Evolutionary conservation across 2,797 vertebrate genomes (phyloP).

Genomic region (Synanceia verrucosa): DNA sequence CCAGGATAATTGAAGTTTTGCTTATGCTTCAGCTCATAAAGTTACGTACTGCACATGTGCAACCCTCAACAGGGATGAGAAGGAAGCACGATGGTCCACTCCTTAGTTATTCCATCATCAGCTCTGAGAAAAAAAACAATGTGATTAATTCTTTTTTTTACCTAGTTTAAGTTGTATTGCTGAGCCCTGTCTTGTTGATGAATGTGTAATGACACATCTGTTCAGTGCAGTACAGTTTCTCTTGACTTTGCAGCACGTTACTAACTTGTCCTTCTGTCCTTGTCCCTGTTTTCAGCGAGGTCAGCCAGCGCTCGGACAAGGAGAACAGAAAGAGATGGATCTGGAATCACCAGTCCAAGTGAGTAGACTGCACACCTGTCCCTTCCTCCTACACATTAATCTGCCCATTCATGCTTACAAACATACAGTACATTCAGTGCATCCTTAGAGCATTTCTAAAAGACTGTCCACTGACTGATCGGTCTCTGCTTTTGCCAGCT

Average conservation of each 20-base stretch:
- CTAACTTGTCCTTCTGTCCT: slow-evolving; percentile 6
- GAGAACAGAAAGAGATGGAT: slow-evolving; percentile 68
- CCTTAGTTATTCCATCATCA: too few relatives aligned
- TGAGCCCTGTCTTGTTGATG: background rate
- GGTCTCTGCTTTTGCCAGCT: background rate
- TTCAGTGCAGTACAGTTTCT: background rate
- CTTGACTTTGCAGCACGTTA: background rate
- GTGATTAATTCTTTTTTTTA: too few relatives aligned
- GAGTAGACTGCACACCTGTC: slow-evolving; percentile 40
- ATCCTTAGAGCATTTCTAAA: background rate
- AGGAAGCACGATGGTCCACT: too few relatives aligned
- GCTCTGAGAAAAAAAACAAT: too few relatives aligned
- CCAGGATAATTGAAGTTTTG: too few relatives aligned
- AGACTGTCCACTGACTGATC: background rate
- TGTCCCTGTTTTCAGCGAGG: slow-evolving; percentile 58
- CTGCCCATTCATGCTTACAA: background rate
- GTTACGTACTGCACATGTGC: too few relatives aligned
- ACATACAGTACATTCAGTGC: background rate
- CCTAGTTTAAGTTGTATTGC: too few relatives aligned
- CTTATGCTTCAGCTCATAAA: too few relatives aligned
- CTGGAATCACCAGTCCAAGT: slow-evolving; percentile 74
- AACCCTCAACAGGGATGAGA: too few relatives aligned
- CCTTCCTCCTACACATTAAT: background rate
- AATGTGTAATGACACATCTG: background rate
- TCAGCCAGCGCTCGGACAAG: slow-evolving; percentile 65